Base-by-base conservation (phyloP, 1,140 invertebrate genomes). In the Popillia japonica region DNA sequence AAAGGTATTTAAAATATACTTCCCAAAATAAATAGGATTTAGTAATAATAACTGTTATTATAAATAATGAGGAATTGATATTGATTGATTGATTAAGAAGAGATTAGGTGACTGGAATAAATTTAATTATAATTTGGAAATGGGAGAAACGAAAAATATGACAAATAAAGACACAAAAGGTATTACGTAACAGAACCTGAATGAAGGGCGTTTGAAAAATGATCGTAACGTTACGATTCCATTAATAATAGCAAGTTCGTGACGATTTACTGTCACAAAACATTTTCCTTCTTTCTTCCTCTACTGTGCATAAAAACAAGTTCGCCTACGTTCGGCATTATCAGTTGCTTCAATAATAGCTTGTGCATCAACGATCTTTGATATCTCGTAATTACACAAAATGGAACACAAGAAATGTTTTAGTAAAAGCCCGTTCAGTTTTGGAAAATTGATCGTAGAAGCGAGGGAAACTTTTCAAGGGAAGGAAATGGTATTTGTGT, bases 171-270 rank as follows among this genome's bases (percentile, higher is more conserved):
- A 14, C 14, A 14, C 14, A 14, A 55, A n/a, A 34, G 2, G 17
- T 17, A 55, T 55, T 55, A 55, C 48, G 48, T 55, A 55, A 55
- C n/a, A 0, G 48, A 17, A 17, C 6, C 17, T 14, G 17, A 55
- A 55, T 17, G 48, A 14, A 55, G 48, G 48, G 48, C 14, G 14
- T 55, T 55, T 55, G 48, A 17, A n/a, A 55, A 55, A 55, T 55
- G 48, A 17, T 55, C 11, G 48, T 17, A 20, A n/a, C 3, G 17
- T 17, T 55, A n/a, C 14, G 14, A 6, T 3, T 14, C 48, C 48
- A 55, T 55, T 55, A 55, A 55, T 55, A 55, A 55, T n/a, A 55
- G n/a, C 14, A n/a, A 55, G n/a, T 55, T 55, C 48, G 48, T 55
- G 48, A 55, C 48, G 17, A 55, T 55, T 55, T 55, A 55, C 48